Evolutionary conservation across 2,888 invertebrate species (phyloP), one percentile per base, ranked within the genome.

Genomic region (Microctonus aethiopoides): DNA sequence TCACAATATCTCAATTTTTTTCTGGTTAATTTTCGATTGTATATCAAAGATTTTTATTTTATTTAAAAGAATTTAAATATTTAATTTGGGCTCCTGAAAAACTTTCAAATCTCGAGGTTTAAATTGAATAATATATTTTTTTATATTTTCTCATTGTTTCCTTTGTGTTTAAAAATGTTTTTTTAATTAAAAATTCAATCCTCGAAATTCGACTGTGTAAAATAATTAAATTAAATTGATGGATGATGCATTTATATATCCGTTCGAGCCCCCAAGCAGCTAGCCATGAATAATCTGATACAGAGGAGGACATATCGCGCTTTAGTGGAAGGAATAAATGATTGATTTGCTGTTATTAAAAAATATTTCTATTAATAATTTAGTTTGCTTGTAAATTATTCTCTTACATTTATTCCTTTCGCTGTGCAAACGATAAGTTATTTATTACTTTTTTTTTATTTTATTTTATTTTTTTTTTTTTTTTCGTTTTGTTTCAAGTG

Each of bases 251-350:
- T 52, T 60, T 68, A 6, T 52, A 51, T 74, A 75, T 76, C 80
- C 80, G 80, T 85, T 83, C 80, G 83, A 80, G 54, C 54, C 83
- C 86, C 86, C 85, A 86, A 86, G 85, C 86, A 85, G 81, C 84
- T 84, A 85, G 83, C 82, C 83, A 83, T 84, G 80, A 83, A 76
- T 67, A 70, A 66, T 63, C 54, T 46, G 51, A 29, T 68, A 52
- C 54, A 77, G 79, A 75, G 51, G 73, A 75, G 74, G 78, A 79
- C 78, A 80, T 77, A 76, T 72, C 78, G 83, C 78, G 77, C 74
- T 68, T 74, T 57, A 57, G 63, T 74, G 78, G 81, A 78, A 80
- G 80, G 77, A 81, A 81, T 79, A 78, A 78, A 69, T 60, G 46
- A n/a, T 70, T 69, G 22, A 39, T 65, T 66, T 54, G 22, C 41